phyloP scores from a whole-genome alignment of 92 coral and sea anemone genomes.

The Porites cylindrica region DNA sequence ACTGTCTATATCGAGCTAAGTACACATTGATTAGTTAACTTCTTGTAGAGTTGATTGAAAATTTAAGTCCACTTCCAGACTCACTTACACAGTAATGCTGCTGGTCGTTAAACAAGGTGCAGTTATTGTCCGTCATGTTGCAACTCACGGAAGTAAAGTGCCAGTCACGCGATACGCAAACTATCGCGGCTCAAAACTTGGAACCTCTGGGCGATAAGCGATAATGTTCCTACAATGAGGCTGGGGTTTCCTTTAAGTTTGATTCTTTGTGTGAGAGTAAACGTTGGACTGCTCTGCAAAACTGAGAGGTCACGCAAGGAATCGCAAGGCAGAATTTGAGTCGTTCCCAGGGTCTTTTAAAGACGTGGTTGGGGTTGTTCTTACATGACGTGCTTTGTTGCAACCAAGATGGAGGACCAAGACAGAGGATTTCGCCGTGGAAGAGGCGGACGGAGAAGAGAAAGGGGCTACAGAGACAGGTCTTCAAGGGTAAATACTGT shows the following conservation, averaged over 20 bases:
- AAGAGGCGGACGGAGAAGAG: conserved; percentile 84
- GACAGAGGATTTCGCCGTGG: conserved; percentile 78
- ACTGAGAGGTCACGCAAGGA: background rate
- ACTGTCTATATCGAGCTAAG: too few species aligned
- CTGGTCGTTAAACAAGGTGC: conserved; percentile 30
- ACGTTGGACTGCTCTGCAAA: too few species aligned
- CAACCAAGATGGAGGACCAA: conserved; percentile 82
- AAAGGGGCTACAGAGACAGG: conserved; percentile 83
- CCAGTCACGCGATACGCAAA: background rate
- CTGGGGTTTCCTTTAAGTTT: too few species aligned
- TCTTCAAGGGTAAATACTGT: conserved; percentile 58
- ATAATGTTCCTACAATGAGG: too few species aligned
- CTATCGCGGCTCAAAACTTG: too few species aligned
- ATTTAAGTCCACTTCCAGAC: background rate
- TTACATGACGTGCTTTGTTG: background rate
- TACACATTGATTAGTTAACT: too few species aligned
- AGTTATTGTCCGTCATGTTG: conserved; percentile 25
- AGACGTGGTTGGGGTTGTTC: background rate
- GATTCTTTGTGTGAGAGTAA: too few species aligned
- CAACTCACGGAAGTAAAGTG: conserved; percentile 13
- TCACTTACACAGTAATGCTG: conserved; percentile 47
- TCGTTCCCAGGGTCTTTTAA: background rate
- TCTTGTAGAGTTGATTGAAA: background rate
- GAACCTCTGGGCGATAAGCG: too few species aligned
- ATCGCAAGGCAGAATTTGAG: background rate